A percentile compares a stretch with the other conserved stretches of the same genome.
phyloP scores from a whole-genome alignment of 2,113 vertebrate species.

The Cercocebus atys region DNA sequence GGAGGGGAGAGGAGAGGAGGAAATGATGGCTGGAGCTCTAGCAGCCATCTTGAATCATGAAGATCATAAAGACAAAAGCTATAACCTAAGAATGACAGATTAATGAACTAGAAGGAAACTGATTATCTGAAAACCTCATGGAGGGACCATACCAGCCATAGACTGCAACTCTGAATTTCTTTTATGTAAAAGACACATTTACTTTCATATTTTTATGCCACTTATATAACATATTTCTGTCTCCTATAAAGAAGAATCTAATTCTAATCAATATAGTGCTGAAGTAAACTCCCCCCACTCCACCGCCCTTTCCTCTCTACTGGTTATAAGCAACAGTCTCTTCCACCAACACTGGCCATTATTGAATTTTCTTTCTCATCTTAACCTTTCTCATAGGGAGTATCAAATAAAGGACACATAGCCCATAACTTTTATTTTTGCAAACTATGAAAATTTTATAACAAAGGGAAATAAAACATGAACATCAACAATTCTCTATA shows the following conservation, averaged over 20 bases:
- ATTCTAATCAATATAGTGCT: not conserved
- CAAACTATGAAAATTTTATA: constrained; percentile 79
- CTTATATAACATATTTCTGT: not conserved
- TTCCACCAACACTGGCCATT: constrained; percentile 68
- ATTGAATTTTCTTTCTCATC: constrained; percentile 70
- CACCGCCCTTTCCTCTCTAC: not conserved
- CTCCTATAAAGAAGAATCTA: not conserved
- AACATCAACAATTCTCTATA: constrained; percentile 74
- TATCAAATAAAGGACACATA: constrained; percentile 78
- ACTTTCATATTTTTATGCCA: not conserved
- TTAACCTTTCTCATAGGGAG: constrained; percentile 78
- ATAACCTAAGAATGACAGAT: not conserved
- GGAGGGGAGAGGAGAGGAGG: not conserved
- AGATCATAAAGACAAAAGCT: not conserved
- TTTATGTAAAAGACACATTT: not conserved
- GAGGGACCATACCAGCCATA: not conserved
- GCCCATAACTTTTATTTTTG: constrained; percentile 77
- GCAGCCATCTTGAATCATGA: not conserved
- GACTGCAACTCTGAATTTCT: not conserved
- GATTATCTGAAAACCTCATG: not conserved
- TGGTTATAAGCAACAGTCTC: constrained; percentile 60
- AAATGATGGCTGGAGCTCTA: not conserved
- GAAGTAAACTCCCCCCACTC: not conserved
- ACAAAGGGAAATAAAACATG: constrained; percentile 78
- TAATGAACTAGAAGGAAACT: not conserved